Base-by-base conservation (phyloP, 1,140 invertebrate genomes). In the Centruroides vittatus region DNA sequence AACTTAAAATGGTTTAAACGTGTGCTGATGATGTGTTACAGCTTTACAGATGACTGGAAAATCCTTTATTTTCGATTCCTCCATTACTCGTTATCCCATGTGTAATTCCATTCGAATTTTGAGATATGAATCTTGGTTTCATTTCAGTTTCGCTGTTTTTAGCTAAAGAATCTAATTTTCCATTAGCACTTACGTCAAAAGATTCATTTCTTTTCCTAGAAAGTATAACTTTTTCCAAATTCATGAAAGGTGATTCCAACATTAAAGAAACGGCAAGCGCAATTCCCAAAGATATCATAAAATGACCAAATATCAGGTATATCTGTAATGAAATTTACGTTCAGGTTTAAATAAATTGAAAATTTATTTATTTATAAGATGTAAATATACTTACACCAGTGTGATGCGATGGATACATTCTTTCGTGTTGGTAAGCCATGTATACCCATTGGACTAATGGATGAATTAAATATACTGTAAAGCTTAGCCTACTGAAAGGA, bases 391-490 rank as follows among this genome's bases (percentile, higher is more conserved):
- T 60, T 55, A 64, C 63, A 56, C 55, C 58, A 35, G 59, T 58
- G 34, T 64, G 61, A 35, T 64, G 63, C 35, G 54, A 59, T 23
- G 63, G 53, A 50, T 61, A 61, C n/a, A 58, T 55, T n/a, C 23
- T 56, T 35, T n/a, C 23, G 34, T 61, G 63, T 5, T 35, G 54
- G 35, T 58, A 61, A n/a, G 63, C 63, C 54, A 58, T 53, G 35
- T 64, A 59, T 4, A 61, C 55, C 63, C 59, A 61, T 36, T 61
- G 60, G 47, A 66, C 63, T 34, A 68, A 36, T 3, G 67, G 67
- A 55, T 69, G 68, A 11, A 67, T 57, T 35, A 69, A 57, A 55
- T 69, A 69, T 9, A 68, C 58, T 10, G 59, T 48, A 57, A 63
- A 69, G 0, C 66, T 66, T 23, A 68, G 54, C 13, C 67, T 60